Conservation (phyloP, 2,113 vertebrate genomes). For the Columba janthina region DNA sequence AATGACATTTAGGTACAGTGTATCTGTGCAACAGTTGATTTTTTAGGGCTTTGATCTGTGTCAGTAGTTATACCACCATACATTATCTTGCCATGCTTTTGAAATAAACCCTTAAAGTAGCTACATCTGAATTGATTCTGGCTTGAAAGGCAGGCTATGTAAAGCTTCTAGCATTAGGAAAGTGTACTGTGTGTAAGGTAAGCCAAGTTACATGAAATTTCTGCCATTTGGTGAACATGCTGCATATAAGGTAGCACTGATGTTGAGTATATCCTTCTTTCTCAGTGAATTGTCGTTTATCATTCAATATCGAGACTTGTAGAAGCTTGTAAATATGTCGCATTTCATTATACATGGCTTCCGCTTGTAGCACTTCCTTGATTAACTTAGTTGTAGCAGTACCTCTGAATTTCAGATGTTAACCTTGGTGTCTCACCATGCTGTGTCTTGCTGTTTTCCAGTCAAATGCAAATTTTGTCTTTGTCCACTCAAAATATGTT, state of each 20-base stretch:
- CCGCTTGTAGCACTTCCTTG: not conserved
- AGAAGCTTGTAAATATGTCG: not conserved
- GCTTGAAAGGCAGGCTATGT: not conserved
- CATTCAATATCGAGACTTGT: not conserved
- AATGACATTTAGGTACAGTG: not conserved
- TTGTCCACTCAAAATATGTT: not conserved
- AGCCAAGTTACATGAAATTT: not conserved
- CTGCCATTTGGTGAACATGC: not conserved
- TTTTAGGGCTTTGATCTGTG: not conserved
- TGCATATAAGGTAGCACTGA: not conserved
- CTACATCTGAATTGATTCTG: slow-evolving; percentile 3
- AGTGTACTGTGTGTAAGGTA: not conserved
- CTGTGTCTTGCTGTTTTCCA: slow-evolving; percentile 19
- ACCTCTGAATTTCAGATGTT: not conserved
- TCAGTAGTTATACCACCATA: not conserved
- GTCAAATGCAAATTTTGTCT: not conserved
- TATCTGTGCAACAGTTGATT: not conserved
- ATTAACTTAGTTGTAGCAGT: not conserved
- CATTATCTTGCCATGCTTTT: not conserved
- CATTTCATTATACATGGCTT: slow-evolving; percentile 52
- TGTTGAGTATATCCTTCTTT: not conserved
- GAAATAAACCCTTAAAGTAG: not conserved
- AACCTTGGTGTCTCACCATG: not conserved
- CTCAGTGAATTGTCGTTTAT: not conserved
- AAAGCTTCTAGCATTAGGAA: slow-evolving; percentile 16